Conservation (phyloP, 2,888 invertebrate species). For the Campopleginae sp. region DNA sequence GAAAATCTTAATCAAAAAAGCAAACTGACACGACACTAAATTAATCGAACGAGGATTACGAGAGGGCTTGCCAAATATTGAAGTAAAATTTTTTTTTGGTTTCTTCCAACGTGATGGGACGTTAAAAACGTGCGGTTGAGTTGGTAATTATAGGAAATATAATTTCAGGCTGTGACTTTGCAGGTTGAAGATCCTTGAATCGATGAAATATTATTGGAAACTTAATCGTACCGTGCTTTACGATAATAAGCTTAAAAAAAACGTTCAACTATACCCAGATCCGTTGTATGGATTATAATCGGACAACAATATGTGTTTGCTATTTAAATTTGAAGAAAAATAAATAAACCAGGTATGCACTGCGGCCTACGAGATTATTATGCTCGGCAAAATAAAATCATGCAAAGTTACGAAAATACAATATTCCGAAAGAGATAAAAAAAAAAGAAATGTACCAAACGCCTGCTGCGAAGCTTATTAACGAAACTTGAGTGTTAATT, state of each 20-base stretch:
- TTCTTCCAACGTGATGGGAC: neutral
- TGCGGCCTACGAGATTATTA: slow-evolving; percentile 58
- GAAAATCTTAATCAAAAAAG: neutral
- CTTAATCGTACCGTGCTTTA: slow-evolving; percentile 44
- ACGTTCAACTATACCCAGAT: slow-evolving; percentile 48
- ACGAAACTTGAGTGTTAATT: slow-evolving; percentile 44
- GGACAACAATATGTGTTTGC: slow-evolving; percentile 38
- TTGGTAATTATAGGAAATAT: neutral
- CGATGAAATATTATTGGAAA: slow-evolving; percentile 39
- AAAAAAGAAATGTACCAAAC: slow-evolving; percentile 25
- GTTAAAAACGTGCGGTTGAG: neutral
- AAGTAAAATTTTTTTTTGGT: neutral
- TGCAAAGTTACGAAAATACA: slow-evolving; percentile 12
- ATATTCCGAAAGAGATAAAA: slow-evolving; percentile 2
- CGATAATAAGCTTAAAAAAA: slow-evolving; percentile 46
- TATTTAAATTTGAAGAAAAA: slow-evolving; percentile 1
- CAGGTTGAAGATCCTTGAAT: slow-evolving; percentile 19
- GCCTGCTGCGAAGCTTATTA: slow-evolving; percentile 51
- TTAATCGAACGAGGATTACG: neutral
- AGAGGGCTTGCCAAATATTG: neutral
- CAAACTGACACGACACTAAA: neutral
- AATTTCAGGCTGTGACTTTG: slow-evolving; percentile 32
- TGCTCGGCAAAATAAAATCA: slow-evolving; percentile 33
- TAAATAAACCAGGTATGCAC: slow-evolving; percentile 29
- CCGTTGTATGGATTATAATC: slow-evolving; percentile 33